These are phyloP conservation scores for Lepidocyrtinus sp. DNA, from an alignment of 2,888 invertebrate species.

Conservation along the genomic window DNA sequence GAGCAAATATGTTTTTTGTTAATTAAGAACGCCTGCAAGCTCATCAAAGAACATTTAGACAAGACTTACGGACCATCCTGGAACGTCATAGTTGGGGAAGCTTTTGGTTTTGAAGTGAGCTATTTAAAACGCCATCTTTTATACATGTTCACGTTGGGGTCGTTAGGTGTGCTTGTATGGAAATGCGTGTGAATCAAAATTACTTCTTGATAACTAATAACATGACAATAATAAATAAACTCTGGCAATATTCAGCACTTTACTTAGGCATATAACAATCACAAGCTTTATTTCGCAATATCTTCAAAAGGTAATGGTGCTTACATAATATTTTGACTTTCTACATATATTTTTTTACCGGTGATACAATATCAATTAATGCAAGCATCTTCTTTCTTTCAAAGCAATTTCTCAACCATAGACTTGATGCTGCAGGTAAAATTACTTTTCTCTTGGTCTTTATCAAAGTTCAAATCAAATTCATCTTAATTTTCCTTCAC, in stretches of 20 bases:
- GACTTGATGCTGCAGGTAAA: too few species aligned
- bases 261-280: too few species aligned
- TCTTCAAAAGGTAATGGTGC: too few species aligned
- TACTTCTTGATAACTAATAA: background rate
- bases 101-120: conserved; percentile 93
- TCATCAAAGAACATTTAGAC: conserved; percentile 96
- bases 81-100: conserved; percentile 97
- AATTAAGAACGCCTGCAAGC: conserved; percentile 87
- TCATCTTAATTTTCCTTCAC: too few species aligned
- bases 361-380: too few species aligned
- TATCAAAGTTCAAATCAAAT: too few species aligned
- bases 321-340: too few species aligned
- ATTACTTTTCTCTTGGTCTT: too few species aligned
- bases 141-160: conserved; percentile 82
- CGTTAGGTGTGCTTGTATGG: conserved; percentile 65
- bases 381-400: too few species aligned
- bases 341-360: too few species aligned
- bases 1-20: conserved; percentile 28
- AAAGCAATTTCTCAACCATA: too few species aligned
- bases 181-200: conserved; percentile 56
- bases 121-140: conserved; percentile 90
- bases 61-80: conserved; percentile 96
- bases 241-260: too few species aligned
- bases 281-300: conserved; percentile 27
- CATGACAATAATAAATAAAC: conserved; percentile 18